Base-by-base conservation (phyloP, 2,113 vertebrate species). In the Jacana jacana region DNA sequence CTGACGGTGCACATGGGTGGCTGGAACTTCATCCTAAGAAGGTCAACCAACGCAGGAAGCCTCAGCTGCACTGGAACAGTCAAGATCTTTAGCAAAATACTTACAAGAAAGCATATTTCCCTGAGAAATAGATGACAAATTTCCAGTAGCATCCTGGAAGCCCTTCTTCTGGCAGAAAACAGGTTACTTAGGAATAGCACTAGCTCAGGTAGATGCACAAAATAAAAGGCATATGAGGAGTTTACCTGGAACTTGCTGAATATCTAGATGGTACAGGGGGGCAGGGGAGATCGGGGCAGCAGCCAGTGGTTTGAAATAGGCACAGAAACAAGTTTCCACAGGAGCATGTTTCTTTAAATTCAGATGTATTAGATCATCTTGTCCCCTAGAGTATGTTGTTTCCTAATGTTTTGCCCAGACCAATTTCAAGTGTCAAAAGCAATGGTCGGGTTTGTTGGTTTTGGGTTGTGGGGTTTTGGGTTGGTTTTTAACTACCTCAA, bases 361-460 rank as follows among this genome's bases (percentile, higher is more conserved):
- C 93, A 84, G 88, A 27, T 65, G 65, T 4, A 85, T 93, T 82
- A 96, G 95, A 91, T 95, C 96, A 93, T 66, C 91, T 46, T 7
- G 44, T 76, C 91, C 96, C 92, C 88, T 3, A 11, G 77, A 95
- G 86, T 30, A 76, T 14, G 83, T n/a, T 61, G 81, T 94, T 95
- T 96, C 96, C 95, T 96, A 92, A 94, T 82, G 88, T 79, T 94
- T 61, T 80, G 92, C 77, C 93, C 93, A 96, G 92, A 84, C 80
- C 61, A 6, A 88, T 88, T 57, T 11, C 90, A 94, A 92, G 86
- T 82, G 88, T 83, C 95, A 96, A 93, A 86, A 93, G 80, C 55
- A 51, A 57, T 4, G 65, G 25, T 1, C 75, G 48, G 39, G 30
- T 81, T 77, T 77, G 37, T 51, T 76, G 78, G 22, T 60, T 82